Evolutionary conservation across 2,888 invertebrate species (phyloP).

Genomic region (Hydroisotoma schaefferi): DNA sequence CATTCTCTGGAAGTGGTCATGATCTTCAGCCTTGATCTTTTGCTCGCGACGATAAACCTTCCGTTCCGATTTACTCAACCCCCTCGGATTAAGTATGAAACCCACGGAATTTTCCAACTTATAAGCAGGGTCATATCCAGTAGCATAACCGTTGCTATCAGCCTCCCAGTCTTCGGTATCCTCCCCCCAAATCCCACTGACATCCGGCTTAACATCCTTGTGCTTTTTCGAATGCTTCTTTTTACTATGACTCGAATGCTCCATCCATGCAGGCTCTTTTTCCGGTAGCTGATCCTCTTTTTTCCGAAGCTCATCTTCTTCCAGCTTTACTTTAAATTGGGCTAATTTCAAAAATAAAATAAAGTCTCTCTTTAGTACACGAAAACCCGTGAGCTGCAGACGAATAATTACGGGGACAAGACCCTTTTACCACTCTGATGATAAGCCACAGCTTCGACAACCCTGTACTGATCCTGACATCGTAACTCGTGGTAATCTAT

Average conservation of each 20-base stretch:
- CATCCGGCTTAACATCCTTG: constrained; percentile 10
- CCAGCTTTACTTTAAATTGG: not conserved
- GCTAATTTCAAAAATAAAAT: not conserved
- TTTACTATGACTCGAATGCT: not conserved
- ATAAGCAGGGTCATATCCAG: constrained; percentile 37
- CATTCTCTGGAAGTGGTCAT: not conserved
- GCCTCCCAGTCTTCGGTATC: constrained; percentile 44
- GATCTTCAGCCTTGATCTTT: not conserved
- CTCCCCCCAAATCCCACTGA: constrained; percentile 13
- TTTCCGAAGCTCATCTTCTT: constrained; percentile 3
- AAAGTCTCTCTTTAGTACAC: not conserved
- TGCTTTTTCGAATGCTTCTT: constrained; percentile 1
- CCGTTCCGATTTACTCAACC: constrained; percentile 40
- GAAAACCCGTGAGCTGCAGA: too few species aligned
- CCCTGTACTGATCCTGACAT: constrained; percentile 33
- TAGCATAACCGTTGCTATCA: constrained; percentile 18
- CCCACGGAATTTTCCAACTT: constrained; percentile 29
- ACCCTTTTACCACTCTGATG: constrained; percentile 27
- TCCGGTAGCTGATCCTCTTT: not conserved
- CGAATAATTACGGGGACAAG: not conserved
- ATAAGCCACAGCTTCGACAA: constrained; percentile 26
- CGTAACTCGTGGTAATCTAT: constrained; percentile 29
- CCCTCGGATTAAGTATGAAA: constrained; percentile 28
- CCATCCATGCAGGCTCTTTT: not conserved
- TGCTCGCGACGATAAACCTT: constrained; percentile 23